Evolutionary conservation across 2,113 vertebrate species (phyloP).

Genomic region (Phylloscopus whistleri): DNA sequence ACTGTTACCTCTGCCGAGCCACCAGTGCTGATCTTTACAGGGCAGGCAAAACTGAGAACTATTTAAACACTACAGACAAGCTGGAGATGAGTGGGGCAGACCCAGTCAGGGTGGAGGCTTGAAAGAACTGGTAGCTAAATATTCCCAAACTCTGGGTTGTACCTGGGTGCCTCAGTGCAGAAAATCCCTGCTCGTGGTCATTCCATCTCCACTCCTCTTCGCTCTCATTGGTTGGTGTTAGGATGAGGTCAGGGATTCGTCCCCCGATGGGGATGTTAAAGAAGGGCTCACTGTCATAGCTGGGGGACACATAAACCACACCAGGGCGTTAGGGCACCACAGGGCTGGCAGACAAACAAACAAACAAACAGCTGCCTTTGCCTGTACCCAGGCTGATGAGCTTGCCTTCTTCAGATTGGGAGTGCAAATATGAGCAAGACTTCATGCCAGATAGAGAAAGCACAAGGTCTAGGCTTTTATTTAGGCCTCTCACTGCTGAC

Average conservation of each 20-base stretch:
- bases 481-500: not conserved
- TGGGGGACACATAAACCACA: constrained; percentile 12
- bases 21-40: not conserved
- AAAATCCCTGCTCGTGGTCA: constrained; percentile 80
- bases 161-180: constrained; percentile 85
- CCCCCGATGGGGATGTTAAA: constrained; percentile 82
- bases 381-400: not conserved
- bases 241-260: constrained; percentile 75
- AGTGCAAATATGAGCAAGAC: not conserved
- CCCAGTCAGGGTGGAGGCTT: not conserved
- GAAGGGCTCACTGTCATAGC: constrained; percentile 71
- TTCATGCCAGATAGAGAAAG: not conserved
- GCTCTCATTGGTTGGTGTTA: constrained; percentile 67
- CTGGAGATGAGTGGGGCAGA: not conserved
- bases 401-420: not conserved
- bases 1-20: not conserved
- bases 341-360: not conserved
- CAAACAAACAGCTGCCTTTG: no score
- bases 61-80: not conserved
- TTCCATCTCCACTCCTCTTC: constrained; percentile 78
- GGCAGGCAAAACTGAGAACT: not conserved
- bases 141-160: not conserved
- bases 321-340: not conserved
- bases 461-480: not conserved
- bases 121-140: not conserved